A percentile compares a stretch with the other conserved stretches of the same genome.
Conservation (phyloP, 2,797 vertebrate species). For the Esox masquinongy region DNA sequence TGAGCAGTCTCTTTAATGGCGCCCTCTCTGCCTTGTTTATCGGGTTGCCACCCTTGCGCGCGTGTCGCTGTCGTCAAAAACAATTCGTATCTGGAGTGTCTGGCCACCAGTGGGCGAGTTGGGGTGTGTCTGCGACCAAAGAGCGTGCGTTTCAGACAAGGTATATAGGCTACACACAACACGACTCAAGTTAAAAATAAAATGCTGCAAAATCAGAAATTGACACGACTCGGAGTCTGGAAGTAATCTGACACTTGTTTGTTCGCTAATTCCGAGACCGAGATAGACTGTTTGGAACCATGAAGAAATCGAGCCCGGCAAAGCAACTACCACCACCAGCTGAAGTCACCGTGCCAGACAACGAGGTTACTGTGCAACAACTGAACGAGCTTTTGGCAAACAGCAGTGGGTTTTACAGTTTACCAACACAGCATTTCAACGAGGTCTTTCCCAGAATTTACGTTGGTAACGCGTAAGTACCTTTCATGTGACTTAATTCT, state of each 20-base stretch:
- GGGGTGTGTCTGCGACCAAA: conserved; percentile 72
- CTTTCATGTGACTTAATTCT: neutral
- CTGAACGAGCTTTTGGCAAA: conserved; percentile 91
- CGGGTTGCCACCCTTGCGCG: conserved; percentile 30
- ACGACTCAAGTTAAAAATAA: conserved; percentile 50
- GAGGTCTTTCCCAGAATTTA: conserved; percentile 92
- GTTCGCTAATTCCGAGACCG: conserved; percentile 10
- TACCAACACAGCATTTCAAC: conserved; percentile 94
- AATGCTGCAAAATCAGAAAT: conserved; percentile 54
- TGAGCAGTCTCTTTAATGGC: conserved; percentile 45
- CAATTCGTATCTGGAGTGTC: conserved; percentile 54
- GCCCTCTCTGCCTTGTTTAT: conserved; percentile 33
- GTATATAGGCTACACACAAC: conserved; percentile 35
- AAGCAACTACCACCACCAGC: conserved; percentile 53
- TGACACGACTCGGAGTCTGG: conserved; percentile 24
- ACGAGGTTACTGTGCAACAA: conserved; percentile 84
- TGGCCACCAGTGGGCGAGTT: conserved; percentile 48
- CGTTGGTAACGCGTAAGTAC: conserved; percentile 96
- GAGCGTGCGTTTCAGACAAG: conserved; percentile 45
- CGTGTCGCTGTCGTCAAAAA: conserved; percentile 41
- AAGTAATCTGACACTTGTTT: conserved; percentile 48
- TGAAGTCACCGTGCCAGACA: conserved; percentile 62
- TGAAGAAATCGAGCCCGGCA: conserved; percentile 80
- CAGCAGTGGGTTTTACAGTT: conserved; percentile 90
- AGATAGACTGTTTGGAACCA: conserved; percentile 45